Conservation (phyloP, 2,113 vertebrate genomes). For the Prinia subflava region DNA sequence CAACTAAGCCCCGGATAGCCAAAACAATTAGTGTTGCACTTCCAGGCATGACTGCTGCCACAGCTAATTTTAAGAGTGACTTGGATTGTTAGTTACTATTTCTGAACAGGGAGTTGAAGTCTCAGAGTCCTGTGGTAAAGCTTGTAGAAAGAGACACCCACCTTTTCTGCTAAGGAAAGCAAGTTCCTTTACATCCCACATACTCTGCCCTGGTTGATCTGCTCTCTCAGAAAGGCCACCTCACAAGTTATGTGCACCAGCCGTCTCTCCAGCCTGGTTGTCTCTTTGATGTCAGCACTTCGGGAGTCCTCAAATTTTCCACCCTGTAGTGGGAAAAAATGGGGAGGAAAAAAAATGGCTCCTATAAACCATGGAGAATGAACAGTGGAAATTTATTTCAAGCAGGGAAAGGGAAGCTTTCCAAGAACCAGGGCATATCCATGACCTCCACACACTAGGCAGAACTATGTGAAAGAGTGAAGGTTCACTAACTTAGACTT, state of each 20-base stretch:
- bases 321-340: constrained; percentile 60
- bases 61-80: neutral
- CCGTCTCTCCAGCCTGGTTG: constrained; percentile 58
- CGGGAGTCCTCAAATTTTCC: constrained; percentile 70
- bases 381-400: neutral
- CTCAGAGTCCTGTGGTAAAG: neutral
- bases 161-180: constrained; percentile 29
- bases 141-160: neutral
- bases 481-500: neutral
- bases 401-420: neutral
- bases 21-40: neutral
- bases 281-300: constrained; percentile 62
- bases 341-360: neutral
- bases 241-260: constrained; percentile 62
- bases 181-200: constrained; percentile 74
- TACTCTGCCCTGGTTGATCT: constrained; percentile 75
- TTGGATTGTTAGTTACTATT: neutral
- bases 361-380: neutral
- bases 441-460: neutral
- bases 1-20: neutral
- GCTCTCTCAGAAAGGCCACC: constrained; percentile 65
- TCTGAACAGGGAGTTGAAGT: neutral
- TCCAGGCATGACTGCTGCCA: neutral
- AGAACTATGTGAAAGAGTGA: neutral
- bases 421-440: neutral